These are phyloP conservation scores for Athene cunicularia DNA, from an alignment of 2,113 vertebrate genomes.

Conservation along the genomic window DNA sequence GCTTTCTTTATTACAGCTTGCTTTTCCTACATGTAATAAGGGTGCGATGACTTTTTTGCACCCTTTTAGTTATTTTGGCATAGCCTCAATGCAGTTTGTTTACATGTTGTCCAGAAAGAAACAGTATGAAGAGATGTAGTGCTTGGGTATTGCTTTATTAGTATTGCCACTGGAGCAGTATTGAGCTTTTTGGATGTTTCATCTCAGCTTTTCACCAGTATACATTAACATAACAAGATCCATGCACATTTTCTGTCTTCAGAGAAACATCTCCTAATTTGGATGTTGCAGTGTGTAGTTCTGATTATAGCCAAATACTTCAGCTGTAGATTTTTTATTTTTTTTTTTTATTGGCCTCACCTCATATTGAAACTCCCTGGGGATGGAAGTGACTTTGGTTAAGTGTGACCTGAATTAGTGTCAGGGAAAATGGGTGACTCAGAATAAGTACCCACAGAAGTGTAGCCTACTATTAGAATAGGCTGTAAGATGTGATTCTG, in stretches of 20 bases:
- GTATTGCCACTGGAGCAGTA: background rate
- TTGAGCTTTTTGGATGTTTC: background rate
- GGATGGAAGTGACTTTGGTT: background rate
- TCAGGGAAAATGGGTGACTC: background rate
- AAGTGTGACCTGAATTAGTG: background rate
- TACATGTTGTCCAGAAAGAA: background rate
- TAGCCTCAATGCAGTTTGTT: background rate
- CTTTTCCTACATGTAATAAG: background rate
- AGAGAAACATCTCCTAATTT: background rate
- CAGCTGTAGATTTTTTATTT: background rate
- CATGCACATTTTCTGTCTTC: background rate
- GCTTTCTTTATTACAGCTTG: background rate
- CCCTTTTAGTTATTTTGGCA: background rate
- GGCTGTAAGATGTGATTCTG: background rate
- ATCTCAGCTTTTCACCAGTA: background rate
- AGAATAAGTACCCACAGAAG: background rate
- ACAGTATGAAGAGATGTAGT: background rate
- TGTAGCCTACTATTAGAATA: background rate
- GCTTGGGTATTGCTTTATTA: background rate
- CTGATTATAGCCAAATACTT: background rate
- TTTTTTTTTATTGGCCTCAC: background rate
- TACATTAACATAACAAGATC: background rate
- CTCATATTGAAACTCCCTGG: background rate
- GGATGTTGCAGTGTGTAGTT: background rate
- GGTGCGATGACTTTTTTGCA: background rate